Evolutionary conservation across 1,140 invertebrate species (phyloP).

Genomic region (Trachymyrmex cornetzi): DNA sequence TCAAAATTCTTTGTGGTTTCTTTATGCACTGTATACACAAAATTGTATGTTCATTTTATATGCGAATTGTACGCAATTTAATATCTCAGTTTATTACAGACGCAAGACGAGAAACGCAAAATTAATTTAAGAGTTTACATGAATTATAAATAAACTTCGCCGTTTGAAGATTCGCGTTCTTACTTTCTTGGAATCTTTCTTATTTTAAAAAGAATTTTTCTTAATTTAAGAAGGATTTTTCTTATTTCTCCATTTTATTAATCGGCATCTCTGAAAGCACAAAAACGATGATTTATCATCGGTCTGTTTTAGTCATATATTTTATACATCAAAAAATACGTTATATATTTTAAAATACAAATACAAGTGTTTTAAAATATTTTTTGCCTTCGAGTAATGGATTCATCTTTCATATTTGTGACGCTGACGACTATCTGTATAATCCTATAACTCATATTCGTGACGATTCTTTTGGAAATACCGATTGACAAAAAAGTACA

Average conservation of each 20-base stretch:
- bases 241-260: conserved; percentile 7
- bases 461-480: neutral
- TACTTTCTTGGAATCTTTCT: neutral
- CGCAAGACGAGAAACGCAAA: neutral
- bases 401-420: neutral
- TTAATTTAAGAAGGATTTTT: neutral
- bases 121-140: neutral
- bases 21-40: neutral
- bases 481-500: neutral
- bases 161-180: neutral
- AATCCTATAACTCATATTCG: neutral
- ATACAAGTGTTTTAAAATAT: neutral
- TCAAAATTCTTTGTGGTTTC: neutral
- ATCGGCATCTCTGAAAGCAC: neutral
- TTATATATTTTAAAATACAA: neutral
- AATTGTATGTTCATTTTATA: neutral
- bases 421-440: neutral
- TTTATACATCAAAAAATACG: neutral
- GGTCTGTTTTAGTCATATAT: neutral
- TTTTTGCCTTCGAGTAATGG: neutral
- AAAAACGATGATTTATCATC: neutral
- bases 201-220: neutral
- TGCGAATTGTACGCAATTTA: neutral
- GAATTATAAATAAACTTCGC: neutral
- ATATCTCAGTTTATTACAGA: neutral